Conservation (phyloP, 2,797 vertebrate genomes). For the Podarcis lilfordi region DNA sequence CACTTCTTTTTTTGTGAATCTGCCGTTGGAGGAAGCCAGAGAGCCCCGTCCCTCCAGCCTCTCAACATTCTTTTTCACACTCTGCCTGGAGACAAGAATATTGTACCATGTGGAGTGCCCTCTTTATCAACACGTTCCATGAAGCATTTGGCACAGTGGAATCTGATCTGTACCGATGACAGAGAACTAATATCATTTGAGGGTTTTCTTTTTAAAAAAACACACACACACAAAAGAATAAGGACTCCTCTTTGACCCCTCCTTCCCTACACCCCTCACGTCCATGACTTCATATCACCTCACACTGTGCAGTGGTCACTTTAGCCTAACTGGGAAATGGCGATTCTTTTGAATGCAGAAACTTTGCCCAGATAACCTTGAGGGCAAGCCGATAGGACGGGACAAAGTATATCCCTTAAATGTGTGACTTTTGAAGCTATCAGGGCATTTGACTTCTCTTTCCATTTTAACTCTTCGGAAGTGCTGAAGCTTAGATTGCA, state of each 20-base stretch:
- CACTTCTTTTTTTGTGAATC: conserved; percentile 48
- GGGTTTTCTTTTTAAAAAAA: conserved; percentile 49
- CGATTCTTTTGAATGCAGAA: conserved; percentile 74
- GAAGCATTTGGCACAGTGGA: conserved; percentile 68
- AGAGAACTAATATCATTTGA: conserved; percentile 76
- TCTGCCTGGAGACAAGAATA: conserved; percentile 73
- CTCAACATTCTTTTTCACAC: conserved; percentile 81
- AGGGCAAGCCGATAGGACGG: conserved; percentile 71
- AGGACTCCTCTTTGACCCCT: neutral
- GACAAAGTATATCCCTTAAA: conserved; percentile 74
- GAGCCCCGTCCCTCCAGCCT: conserved; percentile 48
- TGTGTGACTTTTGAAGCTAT: conserved; percentile 72
- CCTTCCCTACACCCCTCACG: neutral
- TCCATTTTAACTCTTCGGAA: conserved; percentile 69
- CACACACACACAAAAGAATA: conserved; percentile 28
- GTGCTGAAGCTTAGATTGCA: conserved; percentile 46
- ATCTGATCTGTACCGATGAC: conserved; percentile 75
- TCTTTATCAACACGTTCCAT: conserved; percentile 84
- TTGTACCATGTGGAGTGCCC: conserved; percentile 78
- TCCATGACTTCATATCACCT: conserved; percentile 66
- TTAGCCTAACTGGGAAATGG: conserved; percentile 76
- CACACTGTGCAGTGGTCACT: conserved; percentile 78
- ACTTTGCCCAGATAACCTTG: conserved; percentile 77
- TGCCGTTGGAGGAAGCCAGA: conserved; percentile 34
- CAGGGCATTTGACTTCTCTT: conserved; percentile 66